phyloP scores from a whole-genome alignment of 37 sponge, comb jelly and placozoan species.

The Spongia lamella region DNA sequence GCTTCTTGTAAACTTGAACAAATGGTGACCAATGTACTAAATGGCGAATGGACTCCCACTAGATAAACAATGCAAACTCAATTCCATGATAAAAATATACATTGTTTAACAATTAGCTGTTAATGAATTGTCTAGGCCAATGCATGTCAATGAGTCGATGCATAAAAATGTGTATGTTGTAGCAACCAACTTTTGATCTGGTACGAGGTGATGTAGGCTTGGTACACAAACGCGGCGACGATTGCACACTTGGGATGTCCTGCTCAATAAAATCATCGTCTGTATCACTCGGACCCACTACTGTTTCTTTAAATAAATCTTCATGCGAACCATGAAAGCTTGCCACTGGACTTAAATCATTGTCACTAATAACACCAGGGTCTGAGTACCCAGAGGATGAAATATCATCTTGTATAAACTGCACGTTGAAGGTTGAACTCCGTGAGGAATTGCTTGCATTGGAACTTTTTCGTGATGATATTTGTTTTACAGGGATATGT shows the following conservation, averaged over 20 bases:
- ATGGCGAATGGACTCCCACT: slow-evolving; percentile 69
- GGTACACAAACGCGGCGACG: too few relatives aligned
- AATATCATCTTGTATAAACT: slow-evolving; percentile 39
- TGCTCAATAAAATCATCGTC: slow-evolving; percentile 41
- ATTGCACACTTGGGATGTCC: slow-evolving; percentile 13
- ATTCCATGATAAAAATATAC: background rate
- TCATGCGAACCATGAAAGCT: slow-evolving; percentile 48
- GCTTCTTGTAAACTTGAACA: slow-evolving; percentile 91
- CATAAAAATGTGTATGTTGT: too few relatives aligned
- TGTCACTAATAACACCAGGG: slow-evolving; percentile 10
- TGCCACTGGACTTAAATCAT: slow-evolving; percentile 49
- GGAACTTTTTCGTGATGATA: background rate
- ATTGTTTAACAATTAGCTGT: background rate
- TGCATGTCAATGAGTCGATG: too few relatives aligned
- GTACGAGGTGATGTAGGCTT: too few relatives aligned
- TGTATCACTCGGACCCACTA: slow-evolving; percentile 1
- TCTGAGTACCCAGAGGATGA: slow-evolving; percentile 19
- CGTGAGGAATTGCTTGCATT: too few relatives aligned
- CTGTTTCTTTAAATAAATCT: background rate
- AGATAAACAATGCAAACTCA: background rate
- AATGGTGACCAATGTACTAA: slow-evolving; percentile 93
- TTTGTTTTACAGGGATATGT: background rate
- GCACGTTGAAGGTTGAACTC: too few relatives aligned
- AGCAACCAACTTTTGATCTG: too few relatives aligned
- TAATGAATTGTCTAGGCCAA: too few relatives aligned